A percentile compares a stretch with the other conserved stretches of the same genome.
phyloP scores from a whole-genome alignment of 2,113 vertebrate species.

The Paradisaea rubra region DNA sequence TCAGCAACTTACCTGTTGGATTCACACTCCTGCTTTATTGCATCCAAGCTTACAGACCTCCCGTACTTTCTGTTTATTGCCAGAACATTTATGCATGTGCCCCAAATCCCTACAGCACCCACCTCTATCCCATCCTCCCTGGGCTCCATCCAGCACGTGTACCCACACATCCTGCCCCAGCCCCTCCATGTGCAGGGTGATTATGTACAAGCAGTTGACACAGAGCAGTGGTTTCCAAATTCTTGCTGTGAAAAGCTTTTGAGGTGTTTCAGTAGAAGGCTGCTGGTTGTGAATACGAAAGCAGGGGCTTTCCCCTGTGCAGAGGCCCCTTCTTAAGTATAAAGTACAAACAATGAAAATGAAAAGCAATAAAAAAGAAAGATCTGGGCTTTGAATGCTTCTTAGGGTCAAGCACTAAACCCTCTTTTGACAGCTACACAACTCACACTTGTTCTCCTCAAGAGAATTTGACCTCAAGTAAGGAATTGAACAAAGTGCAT shows the following conservation, averaged over 20 bases:
- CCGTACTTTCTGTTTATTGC: background rate
- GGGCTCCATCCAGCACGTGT: background rate
- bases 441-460: conserved; percentile 77
- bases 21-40: background rate
- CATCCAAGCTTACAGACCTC: background rate
- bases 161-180: background rate
- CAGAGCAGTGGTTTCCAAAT: background rate
- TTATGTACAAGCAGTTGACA: background rate
- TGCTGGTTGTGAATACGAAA: conserved; percentile 59
- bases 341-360: conserved; percentile 74
- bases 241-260: background rate
- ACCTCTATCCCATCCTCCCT: background rate
- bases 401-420: conserved; percentile 76
- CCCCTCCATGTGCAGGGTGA: background rate
- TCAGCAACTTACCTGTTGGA: background rate
- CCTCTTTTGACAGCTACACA: conserved; percentile 74
- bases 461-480: conserved; percentile 72
- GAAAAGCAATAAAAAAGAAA: conserved; percentile 68
- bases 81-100: background rate
- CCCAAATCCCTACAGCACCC: background rate
- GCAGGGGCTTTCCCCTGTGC: background rate
- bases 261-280: conserved; percentile 6
- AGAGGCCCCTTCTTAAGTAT: conserved; percentile 56
- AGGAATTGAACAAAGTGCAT: conserved; percentile 62
- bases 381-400: conserved; percentile 74